Evolutionary conservation across 2,797 vertebrate genomes (phyloP).

Genomic region (Typhlichthys eigenmanni): DNA sequence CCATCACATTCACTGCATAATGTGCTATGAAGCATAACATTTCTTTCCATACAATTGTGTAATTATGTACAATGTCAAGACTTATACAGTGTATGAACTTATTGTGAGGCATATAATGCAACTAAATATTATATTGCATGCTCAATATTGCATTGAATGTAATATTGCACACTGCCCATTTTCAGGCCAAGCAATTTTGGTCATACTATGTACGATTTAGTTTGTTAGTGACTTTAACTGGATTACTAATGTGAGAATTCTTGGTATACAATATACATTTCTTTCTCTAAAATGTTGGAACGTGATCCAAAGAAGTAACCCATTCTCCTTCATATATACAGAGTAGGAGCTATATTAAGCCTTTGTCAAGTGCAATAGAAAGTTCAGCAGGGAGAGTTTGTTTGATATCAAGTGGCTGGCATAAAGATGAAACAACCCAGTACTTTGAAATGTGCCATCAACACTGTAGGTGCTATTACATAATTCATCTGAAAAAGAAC

Average conservation of each 20-base stretch:
- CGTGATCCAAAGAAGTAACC: neutral
- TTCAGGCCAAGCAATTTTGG: slow-evolving; percentile 14
- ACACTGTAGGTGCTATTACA: slow-evolving; percentile 5
- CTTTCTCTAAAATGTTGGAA: neutral
- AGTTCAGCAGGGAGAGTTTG: slow-evolving; percentile 1
- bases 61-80: slow-evolving; percentile 29
- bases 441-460: slow-evolving; percentile 10
- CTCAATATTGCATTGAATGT: neutral
- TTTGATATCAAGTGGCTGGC: neutral
- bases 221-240: slow-evolving; percentile 9
- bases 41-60: slow-evolving; percentile 12
- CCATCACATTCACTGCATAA: neutral
- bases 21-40: neutral
- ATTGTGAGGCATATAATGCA: slow-evolving; percentile 20
- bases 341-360: slow-evolving; percentile 2
- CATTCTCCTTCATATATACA: slow-evolving; percentile 29
- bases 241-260: slow-evolving; percentile 7
- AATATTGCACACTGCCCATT: slow-evolving; percentile 37
- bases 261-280: neutral
- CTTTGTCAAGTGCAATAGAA: slow-evolving; percentile 4
- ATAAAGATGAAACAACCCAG: slow-evolving; percentile 15
- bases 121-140: slow-evolving; percentile 49
- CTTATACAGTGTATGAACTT: slow-evolving; percentile 23
- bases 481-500: slow-evolving; percentile 21
- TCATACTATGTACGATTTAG: slow-evolving; percentile 5